These are phyloP conservation scores for Microctonus aethiopoides DNA, from an alignment of 2,888 invertebrate species.

Conservation along the genomic window DNA sequence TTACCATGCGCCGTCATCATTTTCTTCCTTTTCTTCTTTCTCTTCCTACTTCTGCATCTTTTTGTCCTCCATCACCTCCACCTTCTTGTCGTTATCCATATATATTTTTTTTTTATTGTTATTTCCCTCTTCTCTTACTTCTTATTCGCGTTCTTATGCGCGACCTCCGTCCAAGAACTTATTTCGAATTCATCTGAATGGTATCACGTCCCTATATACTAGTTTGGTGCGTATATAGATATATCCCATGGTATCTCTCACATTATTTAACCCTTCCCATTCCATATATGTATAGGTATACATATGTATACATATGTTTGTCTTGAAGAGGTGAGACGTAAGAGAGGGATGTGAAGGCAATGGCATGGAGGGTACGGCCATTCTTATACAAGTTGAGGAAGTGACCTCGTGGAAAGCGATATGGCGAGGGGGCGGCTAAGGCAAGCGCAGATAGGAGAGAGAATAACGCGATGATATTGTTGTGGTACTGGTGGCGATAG, in stretches of 20 bases:
- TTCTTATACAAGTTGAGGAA: constrained; percentile 31
- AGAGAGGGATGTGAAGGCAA: constrained; percentile 2
- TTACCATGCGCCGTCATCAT: constrained; percentile 28
- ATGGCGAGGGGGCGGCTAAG: constrained; percentile 27
- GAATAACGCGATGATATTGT: constrained; percentile 24
- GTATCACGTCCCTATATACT: constrained; percentile 27
- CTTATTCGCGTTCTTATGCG: constrained; percentile 29
- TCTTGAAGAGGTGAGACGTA: not conserved
- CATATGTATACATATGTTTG: not conserved
- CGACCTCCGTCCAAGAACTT: constrained; percentile 28
- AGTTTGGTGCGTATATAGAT: constrained; percentile 9
- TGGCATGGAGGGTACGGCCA: constrained; percentile 22
- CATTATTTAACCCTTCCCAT: constrained; percentile 18
- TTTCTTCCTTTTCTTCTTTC: constrained; percentile 24
- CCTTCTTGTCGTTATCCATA: constrained; percentile 29
- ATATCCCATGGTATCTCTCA: constrained; percentile 10
- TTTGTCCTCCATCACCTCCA: constrained; percentile 11
- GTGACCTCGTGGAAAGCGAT: constrained; percentile 39
- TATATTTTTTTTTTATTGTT: constrained; percentile 3
- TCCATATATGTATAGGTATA: too few species aligned
- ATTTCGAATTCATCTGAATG: constrained; percentile 30
- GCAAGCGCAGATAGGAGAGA: constrained; percentile 24
- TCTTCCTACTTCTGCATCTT: constrained; percentile 24
- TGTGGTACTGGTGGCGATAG: constrained; percentile 27
- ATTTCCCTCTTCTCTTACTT: constrained; percentile 13